phyloP scores from a whole-genome alignment of 2,797 vertebrate genomes.

The Lacerta bilineata region DNA sequence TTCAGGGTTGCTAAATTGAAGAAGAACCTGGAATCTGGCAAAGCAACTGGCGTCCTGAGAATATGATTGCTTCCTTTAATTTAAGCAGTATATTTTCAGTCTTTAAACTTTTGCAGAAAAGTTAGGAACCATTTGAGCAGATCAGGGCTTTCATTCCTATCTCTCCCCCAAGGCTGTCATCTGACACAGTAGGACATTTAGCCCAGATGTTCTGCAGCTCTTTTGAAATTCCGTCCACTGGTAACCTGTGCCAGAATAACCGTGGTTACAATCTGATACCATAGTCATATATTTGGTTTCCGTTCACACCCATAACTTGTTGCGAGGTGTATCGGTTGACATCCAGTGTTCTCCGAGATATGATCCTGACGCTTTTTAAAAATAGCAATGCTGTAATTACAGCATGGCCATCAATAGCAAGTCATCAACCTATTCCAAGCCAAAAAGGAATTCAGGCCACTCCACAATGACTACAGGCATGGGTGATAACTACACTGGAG shows the following conservation, averaged over 20 bases:
- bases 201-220: constrained; percentile 13
- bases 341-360: neutral
- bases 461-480: neutral
- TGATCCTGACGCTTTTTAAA: neutral
- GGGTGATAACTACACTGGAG: neutral
- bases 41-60: neutral
- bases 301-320: neutral
- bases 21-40: neutral
- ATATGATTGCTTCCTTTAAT: neutral
- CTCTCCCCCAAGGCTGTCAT: neutral
- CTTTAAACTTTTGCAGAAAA: neutral
- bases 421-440: too few relatives aligned
- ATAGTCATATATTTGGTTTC: neutral
- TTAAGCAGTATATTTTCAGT: neutral
- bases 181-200: neutral
- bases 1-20: constrained; percentile 4
- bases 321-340: neutral
- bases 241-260: neutral
- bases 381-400: neutral
- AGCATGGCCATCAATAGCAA: neutral
- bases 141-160: neutral
- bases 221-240: neutral
- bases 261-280: neutral
- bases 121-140: neutral
- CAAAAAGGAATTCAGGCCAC: too few relatives aligned